Evolutionary conservation across 2,797 vertebrate species (phyloP).

Genomic region (Eulemur coronatus): DNA sequence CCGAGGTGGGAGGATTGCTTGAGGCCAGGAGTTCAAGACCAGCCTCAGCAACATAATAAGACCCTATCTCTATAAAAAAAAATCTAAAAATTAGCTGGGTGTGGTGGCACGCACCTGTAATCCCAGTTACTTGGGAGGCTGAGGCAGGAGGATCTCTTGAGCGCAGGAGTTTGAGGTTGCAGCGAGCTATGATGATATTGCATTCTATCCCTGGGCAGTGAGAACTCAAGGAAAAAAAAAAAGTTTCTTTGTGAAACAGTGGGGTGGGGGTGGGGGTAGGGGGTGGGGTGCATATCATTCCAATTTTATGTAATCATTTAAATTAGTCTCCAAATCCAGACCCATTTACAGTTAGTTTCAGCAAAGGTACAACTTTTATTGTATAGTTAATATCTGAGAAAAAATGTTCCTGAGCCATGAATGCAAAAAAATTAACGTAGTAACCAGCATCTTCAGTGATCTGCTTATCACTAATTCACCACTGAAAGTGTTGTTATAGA

Average conservation of each 20-base stretch:
- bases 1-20: not conserved
- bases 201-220: not conserved
- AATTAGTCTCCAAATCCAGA: not conserved
- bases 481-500: not conserved
- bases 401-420: not conserved
- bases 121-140: not conserved
- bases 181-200: not conserved
- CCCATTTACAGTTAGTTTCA: slow-evolving; percentile 22
- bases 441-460: not conserved
- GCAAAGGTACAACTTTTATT: not conserved
- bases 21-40: not conserved
- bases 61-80: not conserved
- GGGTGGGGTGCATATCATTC: not conserved
- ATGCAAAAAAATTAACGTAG: not conserved
- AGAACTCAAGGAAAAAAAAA: not conserved
- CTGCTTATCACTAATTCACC: not conserved
- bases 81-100: not conserved
- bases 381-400: not conserved
- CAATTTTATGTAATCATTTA: not conserved
- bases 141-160: not conserved
- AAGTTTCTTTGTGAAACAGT: not conserved
- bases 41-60: not conserved
- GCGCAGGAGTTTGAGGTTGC: not conserved
- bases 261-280: too few relatives aligned
- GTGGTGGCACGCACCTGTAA: not conserved